Percentiles rank a stretch among this genome's conserved stretches.
Conservation (phyloP, 2,113 vertebrate genomes). For the Micronycteris hirsuta region DNA sequence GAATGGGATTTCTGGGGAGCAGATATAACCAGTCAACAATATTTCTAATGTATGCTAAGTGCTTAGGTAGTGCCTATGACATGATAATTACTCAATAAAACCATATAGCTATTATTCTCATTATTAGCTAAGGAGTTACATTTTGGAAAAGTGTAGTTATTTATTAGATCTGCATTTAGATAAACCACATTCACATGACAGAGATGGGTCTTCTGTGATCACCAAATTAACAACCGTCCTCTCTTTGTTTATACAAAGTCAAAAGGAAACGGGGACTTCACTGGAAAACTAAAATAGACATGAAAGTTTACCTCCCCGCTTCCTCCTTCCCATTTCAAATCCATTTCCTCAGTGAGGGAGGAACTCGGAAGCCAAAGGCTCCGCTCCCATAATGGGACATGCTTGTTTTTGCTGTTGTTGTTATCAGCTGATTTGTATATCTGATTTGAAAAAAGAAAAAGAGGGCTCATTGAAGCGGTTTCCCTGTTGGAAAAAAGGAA, state of each 20-base stretch:
- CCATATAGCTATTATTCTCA: background rate
- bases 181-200: constrained; percentile 15
- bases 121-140: background rate
- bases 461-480: background rate
- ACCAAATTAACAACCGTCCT: background rate
- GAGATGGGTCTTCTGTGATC: constrained; percentile 45
- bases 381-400: background rate
- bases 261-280: constrained; percentile 53
- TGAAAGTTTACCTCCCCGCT: constrained; percentile 1
- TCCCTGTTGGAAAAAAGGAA: background rate
- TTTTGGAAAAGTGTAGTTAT: background rate
- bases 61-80: background rate
- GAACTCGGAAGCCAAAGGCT: background rate
- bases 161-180: background rate
- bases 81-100: background rate
- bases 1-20: background rate
- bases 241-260: constrained; percentile 57
- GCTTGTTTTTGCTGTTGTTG: constrained; percentile 10
- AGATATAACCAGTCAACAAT: background rate
- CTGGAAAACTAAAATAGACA: constrained; percentile 56
- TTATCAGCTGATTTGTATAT: constrained; percentile 30
- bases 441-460: constrained; percentile 58
- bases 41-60: background rate
- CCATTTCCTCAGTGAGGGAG: constrained; percentile 35
- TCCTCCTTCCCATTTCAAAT: constrained; percentile 36